Evolutionary conservation across 1,140 invertebrate species (phyloP), one percentile per base, ranked within the genome.

Genomic region (Saxidomus purpurata): DNA sequence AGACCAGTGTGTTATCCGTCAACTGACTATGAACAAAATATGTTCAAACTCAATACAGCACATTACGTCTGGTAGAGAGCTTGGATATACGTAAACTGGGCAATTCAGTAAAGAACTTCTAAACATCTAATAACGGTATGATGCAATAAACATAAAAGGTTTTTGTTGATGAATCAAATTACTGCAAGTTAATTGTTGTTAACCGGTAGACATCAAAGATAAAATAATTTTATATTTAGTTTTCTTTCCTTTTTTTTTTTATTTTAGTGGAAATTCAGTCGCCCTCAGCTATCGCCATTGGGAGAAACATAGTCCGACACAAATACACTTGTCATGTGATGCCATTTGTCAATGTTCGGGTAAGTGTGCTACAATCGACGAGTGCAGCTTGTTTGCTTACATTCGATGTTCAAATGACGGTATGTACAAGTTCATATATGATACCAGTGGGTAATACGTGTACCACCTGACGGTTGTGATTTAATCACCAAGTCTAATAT

Each of bases 361-460:
- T 36, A 3, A n/a, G n/a, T n/a, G 17, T 59, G 38, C 82, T n/a
- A 34, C 25, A n/a, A 36, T 49, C 0, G 49, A 74, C 17, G 47
- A 71, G 22, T 85, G 82, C 31, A 43, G 74, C 31, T 2, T 71
- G 3, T 85, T 25, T 74, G 82, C 82, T 19, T 85, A 71, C 22
- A 74, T 85, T 8, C 28, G 69, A 74, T 85, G 82, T 55, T 71
- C 63, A 3, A 34, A 85, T 38, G 63, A 85, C 28, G 82, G 82
- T 85, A 69, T 15, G 25, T 71, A 43, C 43, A 43, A 43, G n/a
- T n/a, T n/a, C n/a, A n/a, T n/a, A n/a, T n/a, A n/a, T n/a, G n/a
- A n/a, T n/a, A n/a, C n/a, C n/a, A n/a, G n/a, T n/a, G n/a, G n/a
- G n/a, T n/a, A n/a, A n/a, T n/a, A n/a, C n/a, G n/a, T n/a, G n/a